Evolutionary conservation across 2,113 vertebrate genomes (phyloP).

Genomic region (Cryptotis parvus): DNA sequence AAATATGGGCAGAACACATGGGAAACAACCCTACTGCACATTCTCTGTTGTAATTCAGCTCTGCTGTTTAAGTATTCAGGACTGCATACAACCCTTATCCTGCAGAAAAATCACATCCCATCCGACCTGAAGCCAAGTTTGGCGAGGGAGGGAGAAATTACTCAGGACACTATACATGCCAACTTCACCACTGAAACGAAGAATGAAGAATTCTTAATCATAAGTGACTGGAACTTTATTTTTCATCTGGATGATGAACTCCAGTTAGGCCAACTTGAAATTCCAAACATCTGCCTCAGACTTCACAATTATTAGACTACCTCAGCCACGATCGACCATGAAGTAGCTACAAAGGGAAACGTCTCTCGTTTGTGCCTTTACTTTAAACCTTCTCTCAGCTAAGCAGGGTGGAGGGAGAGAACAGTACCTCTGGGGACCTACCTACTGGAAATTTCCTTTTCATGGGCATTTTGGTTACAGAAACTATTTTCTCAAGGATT

Average conservation of each 20-base stretch:
- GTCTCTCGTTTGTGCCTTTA: background rate
- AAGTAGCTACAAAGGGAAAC: background rate
- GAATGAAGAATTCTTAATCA: background rate
- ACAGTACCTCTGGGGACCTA: fast-evolving
- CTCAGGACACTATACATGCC: background rate
- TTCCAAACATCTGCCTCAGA: background rate
- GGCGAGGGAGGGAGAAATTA: background rate
- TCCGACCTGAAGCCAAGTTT: background rate
- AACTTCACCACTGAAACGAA: background rate
- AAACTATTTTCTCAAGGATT: constrained; percentile 18
- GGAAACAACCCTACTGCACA: background rate
- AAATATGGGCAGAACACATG: background rate
- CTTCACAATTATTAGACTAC: background rate
- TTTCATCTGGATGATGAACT: background rate
- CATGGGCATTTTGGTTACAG: background rate
- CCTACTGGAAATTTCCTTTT: background rate
- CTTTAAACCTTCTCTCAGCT: background rate
- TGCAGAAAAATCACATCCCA: background rate
- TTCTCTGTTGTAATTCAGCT: background rate
- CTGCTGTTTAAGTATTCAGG: constrained; percentile 42
- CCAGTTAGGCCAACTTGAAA: background rate
- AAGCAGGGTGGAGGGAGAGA: background rate
- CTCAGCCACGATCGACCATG: background rate
- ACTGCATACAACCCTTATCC: background rate
- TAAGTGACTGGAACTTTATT: background rate